Evolutionary conservation across 2,113 vertebrate genomes (phyloP).

Genomic region (Marmota monax): DNA sequence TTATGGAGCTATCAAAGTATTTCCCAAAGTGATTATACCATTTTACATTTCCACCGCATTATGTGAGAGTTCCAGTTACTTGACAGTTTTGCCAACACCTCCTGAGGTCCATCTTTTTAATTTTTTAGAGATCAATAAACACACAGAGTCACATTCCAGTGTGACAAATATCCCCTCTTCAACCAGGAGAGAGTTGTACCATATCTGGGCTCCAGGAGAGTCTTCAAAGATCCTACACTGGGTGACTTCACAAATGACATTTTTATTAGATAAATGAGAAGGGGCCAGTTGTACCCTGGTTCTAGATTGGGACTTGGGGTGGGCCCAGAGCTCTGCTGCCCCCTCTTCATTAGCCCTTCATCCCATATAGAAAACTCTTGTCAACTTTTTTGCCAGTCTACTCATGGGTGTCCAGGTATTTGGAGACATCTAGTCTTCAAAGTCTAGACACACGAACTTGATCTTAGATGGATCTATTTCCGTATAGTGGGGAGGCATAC

Average conservation of each 20-base stretch:
- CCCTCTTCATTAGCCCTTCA: constrained; percentile 94
- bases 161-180: background rate
- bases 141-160: background rate
- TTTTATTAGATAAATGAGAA: constrained; percentile 35
- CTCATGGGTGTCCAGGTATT: constrained; percentile 98
- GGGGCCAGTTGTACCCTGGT: background rate
- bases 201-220: background rate
- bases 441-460: constrained; percentile 95
- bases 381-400: constrained; percentile 95
- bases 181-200: background rate
- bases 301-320: background rate
- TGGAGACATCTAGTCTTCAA: constrained; percentile 93
- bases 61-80: background rate
- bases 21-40: background rate
- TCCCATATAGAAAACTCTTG: constrained; percentile 96
- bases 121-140: background rate
- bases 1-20: background rate
- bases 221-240: background rate
- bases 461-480: constrained; percentile 97
- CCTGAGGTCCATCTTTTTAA: background rate
- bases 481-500: constrained; percentile 96
- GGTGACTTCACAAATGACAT: background rate
- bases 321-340: constrained; percentile 85
- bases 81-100: background rate
- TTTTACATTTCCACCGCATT: background rate